Percentiles rank a stretch among this genome's conserved stretches.
These are phyloP conservation scores for Lycophotia porphyrea DNA, from an alignment of 2,888 invertebrate species.

Conservation along the genomic window DNA sequence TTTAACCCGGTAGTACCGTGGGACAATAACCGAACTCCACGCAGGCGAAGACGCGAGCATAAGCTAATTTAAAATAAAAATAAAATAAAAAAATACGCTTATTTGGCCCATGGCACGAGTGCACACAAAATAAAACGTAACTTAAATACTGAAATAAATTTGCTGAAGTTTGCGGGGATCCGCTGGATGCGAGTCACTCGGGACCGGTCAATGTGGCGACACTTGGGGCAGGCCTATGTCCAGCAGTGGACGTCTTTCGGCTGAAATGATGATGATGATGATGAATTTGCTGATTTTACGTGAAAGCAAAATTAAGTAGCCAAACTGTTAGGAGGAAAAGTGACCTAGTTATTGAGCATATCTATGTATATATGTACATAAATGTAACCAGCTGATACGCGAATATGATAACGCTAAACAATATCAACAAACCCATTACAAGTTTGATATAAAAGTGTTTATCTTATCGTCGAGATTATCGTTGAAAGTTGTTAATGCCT, in stretches of 20 bases:
- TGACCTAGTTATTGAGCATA: background rate
- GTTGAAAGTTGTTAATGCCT: slow-evolving; percentile 24
- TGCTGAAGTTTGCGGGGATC: no score
- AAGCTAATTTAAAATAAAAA: background rate
- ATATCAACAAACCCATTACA: slow-evolving; percentile 19
- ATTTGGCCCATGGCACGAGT: background rate
- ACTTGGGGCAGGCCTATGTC: no score
- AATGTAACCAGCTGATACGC: background rate
- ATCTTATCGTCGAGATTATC: slow-evolving; percentile 44
- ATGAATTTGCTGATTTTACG: no score
- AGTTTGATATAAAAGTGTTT: slow-evolving; percentile 46
- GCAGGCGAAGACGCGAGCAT: no score
- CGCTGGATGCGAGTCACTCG: no score
- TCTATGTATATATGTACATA: background rate
- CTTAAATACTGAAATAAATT: no score
- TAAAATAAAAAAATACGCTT: background rate
- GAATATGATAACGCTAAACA: slow-evolving; percentile 22
- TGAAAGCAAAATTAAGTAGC: background rate
- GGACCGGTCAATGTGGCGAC: no score
- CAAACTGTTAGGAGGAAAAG: background rate
- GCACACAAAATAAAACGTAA: no score
- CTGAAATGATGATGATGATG: no score
- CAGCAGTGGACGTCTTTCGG: no score
- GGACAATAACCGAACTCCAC: no score
- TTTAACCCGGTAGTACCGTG: no score